Evolutionary conservation across 2,113 vertebrate genomes (phyloP).

Genomic region (Rhinopithecus roxellana): DNA sequence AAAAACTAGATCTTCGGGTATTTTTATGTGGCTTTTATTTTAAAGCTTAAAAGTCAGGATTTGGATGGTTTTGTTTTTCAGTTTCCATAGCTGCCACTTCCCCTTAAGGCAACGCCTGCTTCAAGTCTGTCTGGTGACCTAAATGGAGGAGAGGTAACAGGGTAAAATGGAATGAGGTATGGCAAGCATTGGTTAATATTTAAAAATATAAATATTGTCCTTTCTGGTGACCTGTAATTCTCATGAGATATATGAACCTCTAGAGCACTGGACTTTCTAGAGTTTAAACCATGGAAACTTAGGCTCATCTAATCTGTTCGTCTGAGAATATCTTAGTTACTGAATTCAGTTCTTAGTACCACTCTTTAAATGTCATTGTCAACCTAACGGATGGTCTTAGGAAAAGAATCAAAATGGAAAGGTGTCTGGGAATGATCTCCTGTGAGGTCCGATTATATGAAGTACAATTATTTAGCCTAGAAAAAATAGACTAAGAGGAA

Average conservation of each 20-base stretch:
- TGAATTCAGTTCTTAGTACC: neutral
- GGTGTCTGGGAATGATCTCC: neutral
- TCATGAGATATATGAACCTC: neutral
- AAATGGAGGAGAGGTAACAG: neutral
- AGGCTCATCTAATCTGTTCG: neutral
- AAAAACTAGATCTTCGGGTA: conserved; percentile 63
- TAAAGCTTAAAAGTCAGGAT: conserved; percentile 1
- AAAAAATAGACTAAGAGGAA: neutral
- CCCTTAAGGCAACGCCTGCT: neutral
- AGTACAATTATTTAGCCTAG: neutral
- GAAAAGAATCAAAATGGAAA: neutral
- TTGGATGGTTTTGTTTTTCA: neutral
- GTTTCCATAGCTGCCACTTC: neutral
- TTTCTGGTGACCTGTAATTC: neutral
- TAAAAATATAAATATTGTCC: neutral
- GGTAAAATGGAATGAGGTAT: neutral
- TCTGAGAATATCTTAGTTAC: neutral
- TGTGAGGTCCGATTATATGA: neutral
- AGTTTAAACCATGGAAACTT: neutral
- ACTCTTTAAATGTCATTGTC: neutral
- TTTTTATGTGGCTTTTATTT: neutral
- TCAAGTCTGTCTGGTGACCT: neutral
- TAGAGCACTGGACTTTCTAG: neutral
- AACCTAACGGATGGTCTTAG: neutral
- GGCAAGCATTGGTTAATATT: neutral